Percentiles rank a stretch among this genome's conserved stretches.
Evolutionary conservation across 2,888 invertebrate species (phyloP).

Genomic region (Trissolcus japonicus): DNA sequence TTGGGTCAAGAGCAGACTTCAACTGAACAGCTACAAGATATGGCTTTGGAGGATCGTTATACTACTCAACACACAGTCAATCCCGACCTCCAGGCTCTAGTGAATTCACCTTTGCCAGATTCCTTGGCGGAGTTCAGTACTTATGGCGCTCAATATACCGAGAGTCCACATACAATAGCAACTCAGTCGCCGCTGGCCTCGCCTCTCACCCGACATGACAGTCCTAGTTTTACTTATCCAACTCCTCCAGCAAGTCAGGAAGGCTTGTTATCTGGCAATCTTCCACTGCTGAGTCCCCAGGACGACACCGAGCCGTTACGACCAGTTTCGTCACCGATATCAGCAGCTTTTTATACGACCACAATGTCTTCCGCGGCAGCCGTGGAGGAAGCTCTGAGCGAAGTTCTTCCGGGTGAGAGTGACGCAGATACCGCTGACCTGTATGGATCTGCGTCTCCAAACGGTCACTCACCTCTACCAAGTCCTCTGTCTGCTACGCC

Average conservation of each 20-base stretch:
- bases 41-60: conserved; percentile 76
- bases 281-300: conserved; percentile 74
- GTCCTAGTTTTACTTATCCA: conserved; percentile 89
- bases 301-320: conserved; percentile 81
- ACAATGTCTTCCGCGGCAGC: conserved; percentile 92
- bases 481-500: conserved; percentile 82
- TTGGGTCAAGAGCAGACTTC: conserved; percentile 72
- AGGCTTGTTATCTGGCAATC: conserved; percentile 82
- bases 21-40: conserved; percentile 75
- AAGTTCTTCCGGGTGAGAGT: conserved; percentile 88
- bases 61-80: conserved; percentile 80
- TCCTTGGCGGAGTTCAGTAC: conserved; percentile 89
- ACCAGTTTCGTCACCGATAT: conserved; percentile 87
- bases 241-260: conserved; percentile 93
- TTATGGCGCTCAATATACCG: conserved; percentile 79
- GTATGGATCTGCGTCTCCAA: conserved; percentile 76
- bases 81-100: conserved; percentile 85
- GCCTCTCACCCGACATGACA: conserved; percentile 80
- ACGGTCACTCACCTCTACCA: conserved; percentile 79
- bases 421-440: conserved; percentile 78
- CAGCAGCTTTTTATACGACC: conserved; percentile 89
- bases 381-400: conserved; percentile 90
- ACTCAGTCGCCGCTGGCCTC: conserved; percentile 82
- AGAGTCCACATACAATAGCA: conserved; percentile 76
- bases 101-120: conserved; percentile 87